Conservation (phyloP, 2,888 invertebrate genomes). For the Chrysomela aeneicollis region DNA sequence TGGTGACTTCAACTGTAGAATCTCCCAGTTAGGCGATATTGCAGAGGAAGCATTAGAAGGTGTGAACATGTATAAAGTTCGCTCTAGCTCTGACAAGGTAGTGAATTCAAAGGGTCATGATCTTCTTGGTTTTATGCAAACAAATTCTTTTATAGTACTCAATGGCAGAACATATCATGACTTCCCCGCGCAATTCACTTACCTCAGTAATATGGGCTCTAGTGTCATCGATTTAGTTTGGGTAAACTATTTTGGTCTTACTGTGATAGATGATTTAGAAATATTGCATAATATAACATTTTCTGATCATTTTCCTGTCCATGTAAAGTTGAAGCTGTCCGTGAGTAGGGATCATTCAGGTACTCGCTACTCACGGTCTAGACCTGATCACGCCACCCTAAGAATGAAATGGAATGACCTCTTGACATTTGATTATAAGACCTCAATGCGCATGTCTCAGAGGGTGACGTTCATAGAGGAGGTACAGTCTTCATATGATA, state of each 20-base stretch:
- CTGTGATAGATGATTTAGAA: no score
- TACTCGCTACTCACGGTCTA: no score
- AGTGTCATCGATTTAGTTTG: constrained; percentile 1
- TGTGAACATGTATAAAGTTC: background rate
- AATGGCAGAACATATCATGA: background rate
- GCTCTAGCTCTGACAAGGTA: background rate
- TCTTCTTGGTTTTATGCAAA: background rate
- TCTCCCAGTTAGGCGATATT: background rate
- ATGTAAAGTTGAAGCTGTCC: no score
- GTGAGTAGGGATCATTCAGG: no score
- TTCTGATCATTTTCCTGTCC: no score
- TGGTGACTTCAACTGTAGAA: constrained; percentile 3
- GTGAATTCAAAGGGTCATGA: background rate
- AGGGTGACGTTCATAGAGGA: no score
- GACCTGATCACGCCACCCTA: no score
- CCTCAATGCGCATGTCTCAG: no score
- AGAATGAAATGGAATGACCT: no score
- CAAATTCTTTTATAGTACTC: background rate
- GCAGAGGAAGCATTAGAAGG: background rate
- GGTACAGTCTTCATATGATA: no score
- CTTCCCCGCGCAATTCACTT: background rate
- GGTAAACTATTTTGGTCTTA: background rate
- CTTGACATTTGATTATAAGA: no score
- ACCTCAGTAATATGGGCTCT: background rate
- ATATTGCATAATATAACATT: no score